Conservation (phyloP, 2,113 vertebrate species). For the Chamaetylas fuelleborni region DNA sequence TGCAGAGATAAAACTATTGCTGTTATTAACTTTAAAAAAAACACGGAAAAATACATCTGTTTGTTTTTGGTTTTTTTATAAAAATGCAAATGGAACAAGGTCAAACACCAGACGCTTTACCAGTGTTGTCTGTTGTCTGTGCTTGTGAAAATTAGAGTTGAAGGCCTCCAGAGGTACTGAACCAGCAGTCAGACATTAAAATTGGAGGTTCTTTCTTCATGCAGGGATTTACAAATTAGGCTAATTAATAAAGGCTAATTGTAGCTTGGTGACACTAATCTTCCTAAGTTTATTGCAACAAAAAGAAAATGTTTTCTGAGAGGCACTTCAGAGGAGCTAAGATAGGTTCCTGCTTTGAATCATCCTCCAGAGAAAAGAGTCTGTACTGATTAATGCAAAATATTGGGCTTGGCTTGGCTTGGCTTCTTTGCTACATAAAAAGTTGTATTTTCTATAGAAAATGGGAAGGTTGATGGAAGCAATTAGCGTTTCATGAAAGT, state of each 20-base stretch:
- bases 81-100: not conserved
- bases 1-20: conserved; percentile 33
- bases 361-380: not conserved
- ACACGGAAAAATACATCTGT: not conserved
- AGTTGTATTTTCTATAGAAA: not conserved
- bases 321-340: not conserved
- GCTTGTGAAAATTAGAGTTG: not conserved
- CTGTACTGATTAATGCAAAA: not conserved
- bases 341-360: not conserved
- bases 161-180: not conserved
- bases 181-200: not conserved
- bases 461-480: not conserved
- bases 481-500: not conserved
- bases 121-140: not conserved
- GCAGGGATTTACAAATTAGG: not conserved
- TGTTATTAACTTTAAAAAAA: not conserved
- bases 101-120: not conserved
- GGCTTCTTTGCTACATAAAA: not conserved
- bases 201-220: not conserved
- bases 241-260: not conserved
- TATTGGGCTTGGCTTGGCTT: not conserved
- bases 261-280: not conserved
- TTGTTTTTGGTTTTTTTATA: not conserved
- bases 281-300: not conserved
- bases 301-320: not conserved